phyloP scores from a whole-genome alignment of 2,113 vertebrate species.

The Danionella cerebrum region DNA sequence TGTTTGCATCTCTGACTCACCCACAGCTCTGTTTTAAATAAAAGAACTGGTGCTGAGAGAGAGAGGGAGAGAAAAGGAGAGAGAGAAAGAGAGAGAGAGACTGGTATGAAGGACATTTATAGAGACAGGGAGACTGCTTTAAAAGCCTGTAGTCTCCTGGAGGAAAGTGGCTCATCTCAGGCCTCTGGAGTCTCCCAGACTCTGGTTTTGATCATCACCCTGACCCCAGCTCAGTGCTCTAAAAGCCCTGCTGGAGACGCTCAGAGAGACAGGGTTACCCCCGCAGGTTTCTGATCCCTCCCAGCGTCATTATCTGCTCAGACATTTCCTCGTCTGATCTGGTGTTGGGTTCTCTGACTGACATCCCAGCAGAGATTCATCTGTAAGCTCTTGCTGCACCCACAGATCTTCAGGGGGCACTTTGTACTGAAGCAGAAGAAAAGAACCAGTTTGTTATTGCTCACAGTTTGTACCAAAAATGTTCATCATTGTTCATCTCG shows the following conservation, averaged over 20 bases:
- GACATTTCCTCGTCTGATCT: conserved; percentile 25
- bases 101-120: too few relatives aligned
- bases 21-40: too few relatives aligned
- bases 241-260: conserved; percentile 26
- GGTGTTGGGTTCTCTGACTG: neutral
- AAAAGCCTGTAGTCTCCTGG: conserved; percentile 12
- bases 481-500: too few relatives aligned
- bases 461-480: too few relatives aligned
- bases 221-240: conserved; percentile 40
- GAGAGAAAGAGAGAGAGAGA: neutral
- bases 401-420: too few relatives aligned
- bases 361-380: neutral
- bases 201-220: conserved; percentile 27
- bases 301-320: conserved; percentile 55
- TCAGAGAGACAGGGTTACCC: conserved; percentile 37
- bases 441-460: too few relatives aligned
- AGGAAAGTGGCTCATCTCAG: conserved; percentile 1
- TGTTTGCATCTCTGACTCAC: too few relatives aligned
- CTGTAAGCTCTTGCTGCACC: too few relatives aligned
- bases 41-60: too few relatives aligned
- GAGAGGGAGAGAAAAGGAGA: neutral
- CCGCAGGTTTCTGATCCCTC: conserved; percentile 53
- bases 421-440: too few relatives aligned
- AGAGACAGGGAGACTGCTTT: neutral
- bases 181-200: neutral